Evolutionary conservation across 2,113 vertebrate species (phyloP), one percentile per base, ranked within the genome.

Genomic region (Pollimyrus isidori): DNA sequence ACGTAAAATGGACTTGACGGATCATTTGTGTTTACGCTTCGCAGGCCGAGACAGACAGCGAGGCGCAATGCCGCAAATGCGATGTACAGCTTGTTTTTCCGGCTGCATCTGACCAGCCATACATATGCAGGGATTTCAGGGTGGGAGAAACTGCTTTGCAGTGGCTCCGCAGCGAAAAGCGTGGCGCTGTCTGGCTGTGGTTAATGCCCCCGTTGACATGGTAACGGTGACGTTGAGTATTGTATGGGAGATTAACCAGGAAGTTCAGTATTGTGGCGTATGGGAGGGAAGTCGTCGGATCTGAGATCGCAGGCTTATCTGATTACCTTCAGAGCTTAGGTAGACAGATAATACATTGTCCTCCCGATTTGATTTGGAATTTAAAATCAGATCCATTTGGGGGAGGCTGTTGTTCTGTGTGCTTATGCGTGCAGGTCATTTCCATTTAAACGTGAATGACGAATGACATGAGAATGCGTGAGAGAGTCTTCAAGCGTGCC

Each of bases 301-400:
- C 30, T 83, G 83, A 89, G 89, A 90, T 89, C 90, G 91, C 89
- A 88, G 58, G 90, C 86, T 95, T 91, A 94, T 93, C 90, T 87
- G 84, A 92, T 92, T 92, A 92, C 92, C 91, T 92, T 91, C 93
- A 92, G 89, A 92, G 92, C 91, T 93, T 91, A 91, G 92, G 93
- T 92, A 92, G 94, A 91, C 94, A 94, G 93, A 93, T 93, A 93
- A 94, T 94, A 92, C 92, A 85, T 91, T 65, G 1, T 92, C 91
- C 88, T 91, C 73, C 73, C 17, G 39, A 80, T 80, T 42, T 39
- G 39, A 80, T 80, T 80, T 80, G 73, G 73, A 80, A 80, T 42
- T 80, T 80, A 35, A 15, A 80, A 80, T 80, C 73, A 80, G 73
- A 80, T 42, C 73, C 73, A 39, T 80, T 80, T 80, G 73, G 73